Base-by-base conservation (phyloP, 2,888 invertebrate species). In the Archips crataeganus region DNA sequence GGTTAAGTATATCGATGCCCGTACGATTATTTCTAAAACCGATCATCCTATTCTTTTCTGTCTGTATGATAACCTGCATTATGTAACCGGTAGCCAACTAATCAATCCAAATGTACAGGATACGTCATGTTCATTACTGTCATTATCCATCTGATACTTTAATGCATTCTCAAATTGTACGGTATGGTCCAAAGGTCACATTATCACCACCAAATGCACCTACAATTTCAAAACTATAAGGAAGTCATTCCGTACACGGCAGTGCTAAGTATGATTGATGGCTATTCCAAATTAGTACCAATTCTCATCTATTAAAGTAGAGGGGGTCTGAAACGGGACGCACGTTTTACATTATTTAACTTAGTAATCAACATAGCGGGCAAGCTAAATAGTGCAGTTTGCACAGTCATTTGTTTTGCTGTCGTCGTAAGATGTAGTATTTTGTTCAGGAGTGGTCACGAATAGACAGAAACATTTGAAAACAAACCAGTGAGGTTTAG, bases 181-280 rank as follows among this genome's bases (percentile, higher is more conserved):
- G 49, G 60, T 36, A 65, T 36, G 39, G 59, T 73, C 64, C 64
- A 69, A 69, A 73, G 73, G 73, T 73, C 73, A 49, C 57, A 63
- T 62, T 49, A 64, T 57, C 57, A 57, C 57, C 32, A 64, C 63
- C 66, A 39, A 60, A 71, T 66, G 71, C 68, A 77, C 65, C 61
- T 65, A 77, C 72, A 76, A 72, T 73, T 78, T 82, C 80, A 79
- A 82, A 82, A 84, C 79, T 77, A 80, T 39, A 39, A 83, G 84
- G 86, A 85, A 86, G 83, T 81, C 79, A 81, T 82, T 77, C 79
- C 39, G 78, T 79, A 80, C 77, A 80, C 82, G 90, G 86, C 89
- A 86, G 79, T 80, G 79, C 82, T 88, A 92, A 93, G 88, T 91
- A 89, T 91, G 92, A 93, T 93, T 90, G 92, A 93, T 93, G 81